Evolutionary conservation across 2,797 vertebrate species (phyloP), one percentile per base, ranked within the genome.

Genomic region (Champsocephalus esox): DNA sequence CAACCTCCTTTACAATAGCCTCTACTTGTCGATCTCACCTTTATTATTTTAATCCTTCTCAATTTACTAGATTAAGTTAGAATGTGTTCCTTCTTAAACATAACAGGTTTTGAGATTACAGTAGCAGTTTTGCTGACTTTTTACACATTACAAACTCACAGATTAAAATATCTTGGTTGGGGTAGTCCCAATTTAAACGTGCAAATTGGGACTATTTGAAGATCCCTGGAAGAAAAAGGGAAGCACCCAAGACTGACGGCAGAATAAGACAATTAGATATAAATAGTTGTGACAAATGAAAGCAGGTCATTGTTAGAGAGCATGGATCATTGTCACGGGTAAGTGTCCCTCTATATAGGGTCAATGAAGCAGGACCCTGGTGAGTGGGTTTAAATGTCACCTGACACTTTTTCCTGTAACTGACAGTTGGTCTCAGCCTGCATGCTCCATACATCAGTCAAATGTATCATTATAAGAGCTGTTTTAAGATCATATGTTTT

Each of bases 361-460:
- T 57, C 67, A 75, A 8, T 80, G 73, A 58, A 75, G 79, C 62
- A 69, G 52, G 10, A 46, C 67, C 38, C 52, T 50, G n/a, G n/a
- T 51, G 45, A 48, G 58, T 48, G n/a, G 51, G 44, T 61, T 52
- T 19, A 41, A n/a, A 8, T 17, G 75, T 73, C 58, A 89, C 52
- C 66, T 63, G 74, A 87, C 6, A 66, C 77, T 24, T 52, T 34
- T 8, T 12, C 50, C 57, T 80, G 70, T 63, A 75, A 70, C 44
- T 56, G 56, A 87, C 61, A 14, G 43, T 5, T 11, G 19, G 32
- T 50, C 73, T 56, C 60, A 41, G 24, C 17, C 43, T 38, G 34
- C 34, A 24, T 38, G 34, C 8, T 38, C 34, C 17, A 34, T 66
- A 54, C 16, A 59, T 11, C 24, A 54, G 14, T 13, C n/a, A 48